Conservation (phyloP, 2,888 invertebrate genomes). For the Salticus scenicus region DNA sequence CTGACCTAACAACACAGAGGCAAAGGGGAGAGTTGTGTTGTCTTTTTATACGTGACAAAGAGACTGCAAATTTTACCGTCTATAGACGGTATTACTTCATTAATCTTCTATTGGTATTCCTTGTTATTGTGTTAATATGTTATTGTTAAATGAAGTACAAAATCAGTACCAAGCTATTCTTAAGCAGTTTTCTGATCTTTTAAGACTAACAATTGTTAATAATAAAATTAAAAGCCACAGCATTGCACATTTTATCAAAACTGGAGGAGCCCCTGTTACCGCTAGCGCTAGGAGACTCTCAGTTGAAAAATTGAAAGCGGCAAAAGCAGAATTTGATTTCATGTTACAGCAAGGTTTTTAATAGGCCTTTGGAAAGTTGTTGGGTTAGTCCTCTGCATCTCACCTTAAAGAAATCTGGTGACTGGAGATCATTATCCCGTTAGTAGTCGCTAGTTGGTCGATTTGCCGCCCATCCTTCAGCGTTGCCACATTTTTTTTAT, state of each 20-base stretch:
- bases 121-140: neutral
- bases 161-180: slow-evolving; percentile 26
- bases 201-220: slow-evolving; percentile 19
- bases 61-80: slow-evolving; percentile 8
- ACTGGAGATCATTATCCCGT: slow-evolving; percentile 37
- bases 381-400: slow-evolving; percentile 51
- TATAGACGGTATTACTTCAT: neutral
- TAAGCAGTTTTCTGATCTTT: slow-evolving; percentile 26
- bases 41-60: slow-evolving; percentile 23
- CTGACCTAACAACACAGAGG: slow-evolving; percentile 3
- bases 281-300: slow-evolving; percentile 61
- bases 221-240: slow-evolving; percentile 20
- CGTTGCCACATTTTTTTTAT: too few relatives aligned
- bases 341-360: slow-evolving; percentile 41
- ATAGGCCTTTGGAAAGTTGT: slow-evolving; percentile 11
- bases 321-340: slow-evolving; percentile 13
- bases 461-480: too few relatives aligned
- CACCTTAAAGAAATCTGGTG: slow-evolving; percentile 35
- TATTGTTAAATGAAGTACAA: slow-evolving; percentile 7
- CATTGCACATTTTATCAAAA: slow-evolving; percentile 73
- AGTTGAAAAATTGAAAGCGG: slow-evolving; percentile 23
- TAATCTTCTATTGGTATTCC: neutral
- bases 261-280: slow-evolving; percentile 74
- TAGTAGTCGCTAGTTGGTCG: too few relatives aligned
- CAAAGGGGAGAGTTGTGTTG: neutral